Conservation (phyloP, 37 sponge, comb jelly and placozoan genomes). For the Trichoplax adhaerens region DNA sequence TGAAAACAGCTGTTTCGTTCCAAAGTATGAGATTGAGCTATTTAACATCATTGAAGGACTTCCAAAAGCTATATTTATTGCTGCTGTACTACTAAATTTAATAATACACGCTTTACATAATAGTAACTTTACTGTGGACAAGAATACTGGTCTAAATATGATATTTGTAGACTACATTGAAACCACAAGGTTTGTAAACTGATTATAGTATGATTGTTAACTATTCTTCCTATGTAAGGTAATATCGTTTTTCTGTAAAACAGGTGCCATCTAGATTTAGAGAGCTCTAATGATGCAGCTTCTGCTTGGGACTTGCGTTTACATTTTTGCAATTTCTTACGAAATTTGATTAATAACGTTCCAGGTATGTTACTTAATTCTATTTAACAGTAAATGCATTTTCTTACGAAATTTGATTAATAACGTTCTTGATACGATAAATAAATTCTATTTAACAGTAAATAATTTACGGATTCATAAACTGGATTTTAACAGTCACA, state of each 20-base stretch:
- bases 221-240: background rate
- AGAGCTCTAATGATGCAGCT: conserved; percentile 30
- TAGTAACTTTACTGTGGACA: conserved; percentile 15
- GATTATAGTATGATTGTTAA: background rate
- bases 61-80: no score
- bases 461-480: background rate
- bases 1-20: conserved; percentile 48
- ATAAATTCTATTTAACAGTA: no score
- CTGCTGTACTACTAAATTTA: no score
- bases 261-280: conserved; percentile 44
- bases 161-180: conserved; percentile 58
- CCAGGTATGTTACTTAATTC: background rate
- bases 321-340: conserved; percentile 34
- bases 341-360: conserved; percentile 41
- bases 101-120: no score
- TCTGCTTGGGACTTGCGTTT: conserved; percentile 27
- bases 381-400: background rate
- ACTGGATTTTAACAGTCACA: no score
- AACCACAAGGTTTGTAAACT: conserved; percentile 28
- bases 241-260: background rate
- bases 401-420: conserved; percentile 44
- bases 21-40: no score
- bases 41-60: no score
- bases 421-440: conserved; percentile 17
- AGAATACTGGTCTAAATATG: conserved; percentile 20